Base-by-base conservation (phyloP, 2,888 invertebrate genomes). In the Tyria jacobaeae region DNA sequence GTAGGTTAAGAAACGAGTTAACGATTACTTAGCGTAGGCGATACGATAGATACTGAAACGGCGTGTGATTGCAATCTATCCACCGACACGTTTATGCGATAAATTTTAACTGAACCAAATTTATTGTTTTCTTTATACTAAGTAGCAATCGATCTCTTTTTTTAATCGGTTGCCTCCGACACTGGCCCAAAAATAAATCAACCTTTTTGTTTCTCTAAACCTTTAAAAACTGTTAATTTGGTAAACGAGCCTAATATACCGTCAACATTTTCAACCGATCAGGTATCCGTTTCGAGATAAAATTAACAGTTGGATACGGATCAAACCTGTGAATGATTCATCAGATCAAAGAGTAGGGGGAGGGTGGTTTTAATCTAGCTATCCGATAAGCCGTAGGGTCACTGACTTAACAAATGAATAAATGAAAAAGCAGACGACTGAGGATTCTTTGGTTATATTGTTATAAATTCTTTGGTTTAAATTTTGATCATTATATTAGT, bases 11-110 rank as follows among this genome's bases (percentile, higher is more conserved):
- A 63, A 72, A 65, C 62, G 25, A 62, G 75, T 65, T 55, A 58
- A 64, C 31, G 24, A 25, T 27, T 53, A 66, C 60, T 68, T 71
- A 50, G 72, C 60, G 72, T 71, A 50, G 72, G 72, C 69, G 70
- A 59, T 53, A 27, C 35, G 37, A 60, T 62, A 56, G 44, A 54
- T 39, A 60, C 58, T 37, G n/a, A 21, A 61, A 60, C 61, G 52
- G 64, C 60, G 57, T 62, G 52, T 39, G 65, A 73, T 70, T 68
- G 73, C 73, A 48, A 75, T 69, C 72, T 64, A 25, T 39, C 9
- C 47, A 57, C 61, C 58, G 61, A 75, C 72, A 59, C 60, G 66
- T 62, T 64, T 57, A 55, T 14, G 55, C 47, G 47, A 21, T 34
- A 14, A 35, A 52, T 52, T 51, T 34, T 21, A 35, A 25, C n/a